Percentiles rank a stretch among this genome's conserved stretches.
Conservation (phyloP, 2,797 vertebrate genomes). For the Sparidentex hasta region DNA sequence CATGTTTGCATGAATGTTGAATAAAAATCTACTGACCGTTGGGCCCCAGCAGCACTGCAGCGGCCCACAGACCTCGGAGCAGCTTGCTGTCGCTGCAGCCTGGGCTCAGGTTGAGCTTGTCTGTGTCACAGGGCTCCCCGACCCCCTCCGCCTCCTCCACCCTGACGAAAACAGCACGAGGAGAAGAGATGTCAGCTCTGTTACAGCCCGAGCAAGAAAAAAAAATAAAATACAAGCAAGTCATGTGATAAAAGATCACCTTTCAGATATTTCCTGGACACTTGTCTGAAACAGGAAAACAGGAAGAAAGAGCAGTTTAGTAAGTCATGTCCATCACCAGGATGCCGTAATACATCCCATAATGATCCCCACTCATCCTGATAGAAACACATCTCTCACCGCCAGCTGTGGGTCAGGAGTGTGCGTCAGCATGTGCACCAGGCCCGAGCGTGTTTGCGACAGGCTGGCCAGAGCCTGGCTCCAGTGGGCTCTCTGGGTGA, state of each 20-base stretch:
- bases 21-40: conserved; percentile 83
- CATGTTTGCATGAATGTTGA: not conserved
- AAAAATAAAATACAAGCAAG: not conserved
- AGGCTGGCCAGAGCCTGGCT: conserved; percentile 87
- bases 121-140: conserved; percentile 91
- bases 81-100: conserved; percentile 90
- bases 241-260: conserved; percentile 80
- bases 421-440: conserved; percentile 91
- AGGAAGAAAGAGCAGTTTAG: conserved; percentile 24
- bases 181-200: conserved; percentile 7
- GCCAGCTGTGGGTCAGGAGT: conserved; percentile 87
- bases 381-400: conserved; percentile 82
- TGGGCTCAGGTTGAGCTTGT: conserved; percentile 91
- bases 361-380: not conserved
- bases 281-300: conserved; percentile 82
- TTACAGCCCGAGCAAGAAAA: not conserved
- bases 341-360: conserved; percentile 13
- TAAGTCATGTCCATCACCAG: conserved; percentile 14
- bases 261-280: conserved; percentile 90
- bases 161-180: conserved; percentile 76
- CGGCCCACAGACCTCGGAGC: conserved; percentile 91
- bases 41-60: conserved; percentile 87
- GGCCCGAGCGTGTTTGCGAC: conserved; percentile 84
- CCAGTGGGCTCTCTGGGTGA: conserved; percentile 94
- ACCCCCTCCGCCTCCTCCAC: conserved; percentile 93